These are phyloP conservation scores for Machaerirhynchus nigripectus DNA, from an alignment of 2,113 vertebrate species.

Conservation along the genomic window DNA sequence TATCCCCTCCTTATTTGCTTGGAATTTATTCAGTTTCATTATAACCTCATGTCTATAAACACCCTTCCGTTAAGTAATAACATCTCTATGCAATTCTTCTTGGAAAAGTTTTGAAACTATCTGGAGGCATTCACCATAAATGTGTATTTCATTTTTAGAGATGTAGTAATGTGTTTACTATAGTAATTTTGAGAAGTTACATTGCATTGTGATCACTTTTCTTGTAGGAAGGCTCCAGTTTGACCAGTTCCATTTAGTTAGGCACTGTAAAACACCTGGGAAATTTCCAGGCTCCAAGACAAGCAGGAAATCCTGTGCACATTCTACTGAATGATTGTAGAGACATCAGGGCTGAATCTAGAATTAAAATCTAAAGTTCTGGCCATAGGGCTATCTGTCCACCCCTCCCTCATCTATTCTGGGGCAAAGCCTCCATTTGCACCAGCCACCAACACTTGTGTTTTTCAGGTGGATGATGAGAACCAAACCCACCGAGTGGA, in stretches of 20 bases:
- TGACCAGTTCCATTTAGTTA: not conserved
- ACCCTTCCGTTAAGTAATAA: constrained; percentile 33
- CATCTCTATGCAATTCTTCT: not conserved
- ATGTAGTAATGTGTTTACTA: not conserved
- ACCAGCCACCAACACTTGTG: not conserved
- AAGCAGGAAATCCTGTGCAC: not conserved
- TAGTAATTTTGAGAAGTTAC: not conserved
- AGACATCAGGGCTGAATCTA: not conserved
- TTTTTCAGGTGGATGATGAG: not conserved
- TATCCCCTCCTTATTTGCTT: constrained; percentile 3
- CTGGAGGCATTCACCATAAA: not conserved
- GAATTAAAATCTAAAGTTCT: not conserved
- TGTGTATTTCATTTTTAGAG: constrained; percentile 17
- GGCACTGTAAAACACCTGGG: not conserved
- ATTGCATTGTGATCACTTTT: not conserved
- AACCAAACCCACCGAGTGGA: accelerated
- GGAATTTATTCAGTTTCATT: constrained; percentile 57
- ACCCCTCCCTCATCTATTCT: not conserved
- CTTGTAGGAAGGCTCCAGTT: not conserved
- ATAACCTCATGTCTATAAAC: constrained; percentile 36
- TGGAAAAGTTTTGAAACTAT: constrained; percentile 39
- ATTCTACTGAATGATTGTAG: not conserved
- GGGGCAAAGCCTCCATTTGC: not conserved
- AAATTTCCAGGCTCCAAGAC: not conserved
- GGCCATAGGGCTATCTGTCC: not conserved